Conservation (phyloP, 2,797 vertebrate species). For the Hippoglossus hippoglossus region DNA sequence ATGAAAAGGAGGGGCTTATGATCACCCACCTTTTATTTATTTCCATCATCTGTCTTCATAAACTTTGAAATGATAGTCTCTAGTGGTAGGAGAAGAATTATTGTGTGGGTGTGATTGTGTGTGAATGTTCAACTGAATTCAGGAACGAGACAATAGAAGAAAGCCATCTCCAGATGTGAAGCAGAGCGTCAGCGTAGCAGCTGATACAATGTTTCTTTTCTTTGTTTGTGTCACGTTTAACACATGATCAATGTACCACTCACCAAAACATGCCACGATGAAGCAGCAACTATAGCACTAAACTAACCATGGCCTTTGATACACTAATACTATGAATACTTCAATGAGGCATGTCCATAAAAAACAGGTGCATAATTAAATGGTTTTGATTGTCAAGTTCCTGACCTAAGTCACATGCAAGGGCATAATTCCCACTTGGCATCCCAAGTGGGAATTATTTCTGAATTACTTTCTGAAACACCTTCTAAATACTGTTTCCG, state of each 20-base stretch:
- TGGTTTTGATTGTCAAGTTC: too few species aligned
- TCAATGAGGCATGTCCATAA: too few species aligned
- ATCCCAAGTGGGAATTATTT: too few species aligned
- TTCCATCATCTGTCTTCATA: conserved; percentile 39
- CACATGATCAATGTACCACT: not conserved
- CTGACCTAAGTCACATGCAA: too few species aligned
- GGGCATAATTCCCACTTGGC: too few species aligned
- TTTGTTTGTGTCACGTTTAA: conserved; percentile 2
- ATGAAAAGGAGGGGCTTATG: too few species aligned
- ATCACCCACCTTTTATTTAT: conserved; percentile 11
- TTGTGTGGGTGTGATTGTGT: conserved; percentile 8
- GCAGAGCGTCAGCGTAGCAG: conserved; percentile 1
- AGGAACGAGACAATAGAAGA: conserved; percentile 24
- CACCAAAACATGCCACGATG: not conserved
- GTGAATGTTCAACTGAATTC: conserved; percentile 19
- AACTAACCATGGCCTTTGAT: not conserved
- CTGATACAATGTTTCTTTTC: conserved; percentile 11
- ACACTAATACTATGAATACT: too few species aligned
- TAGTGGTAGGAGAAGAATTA: not conserved
- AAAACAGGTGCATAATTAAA: too few species aligned
- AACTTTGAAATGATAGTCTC: conserved; percentile 31
- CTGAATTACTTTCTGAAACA: too few species aligned
- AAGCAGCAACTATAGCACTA: not conserved
- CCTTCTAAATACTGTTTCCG: too few species aligned
- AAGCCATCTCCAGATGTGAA: conserved; percentile 4